A percentile compares a stretch with the other conserved stretches of the same genome.
These are phyloP conservation scores for Drosophila lutescens DNA, from an alignment of 2,888 invertebrate genomes.

Conservation along the genomic window DNA sequence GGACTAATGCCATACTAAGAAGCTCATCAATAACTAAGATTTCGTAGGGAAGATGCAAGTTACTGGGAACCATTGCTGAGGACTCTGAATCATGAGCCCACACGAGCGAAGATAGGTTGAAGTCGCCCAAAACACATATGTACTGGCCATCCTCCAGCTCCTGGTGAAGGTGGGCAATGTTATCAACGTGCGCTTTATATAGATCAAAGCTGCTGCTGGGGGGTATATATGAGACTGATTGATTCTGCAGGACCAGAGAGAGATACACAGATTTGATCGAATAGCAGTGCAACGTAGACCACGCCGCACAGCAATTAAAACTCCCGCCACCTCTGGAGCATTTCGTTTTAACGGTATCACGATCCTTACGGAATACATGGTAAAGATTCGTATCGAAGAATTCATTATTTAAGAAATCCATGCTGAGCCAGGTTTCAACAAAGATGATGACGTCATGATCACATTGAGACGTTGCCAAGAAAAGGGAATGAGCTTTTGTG, in stretches of 20 bases:
- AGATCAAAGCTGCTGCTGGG: too few species aligned
- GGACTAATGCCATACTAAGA: background rate
- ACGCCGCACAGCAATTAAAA: slow-evolving; percentile 1
- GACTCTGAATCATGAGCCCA: background rate
- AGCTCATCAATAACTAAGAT: background rate
- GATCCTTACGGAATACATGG: background rate
- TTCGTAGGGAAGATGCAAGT: background rate
- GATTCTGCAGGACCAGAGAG: too few species aligned
- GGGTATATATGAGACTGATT: too few species aligned
- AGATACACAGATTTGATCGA: too few species aligned
- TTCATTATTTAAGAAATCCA: background rate
- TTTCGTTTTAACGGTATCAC: background rate
- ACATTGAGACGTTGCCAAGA: background rate
- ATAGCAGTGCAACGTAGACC: background rate
- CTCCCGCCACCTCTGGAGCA: background rate
- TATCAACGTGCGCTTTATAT: too few species aligned
- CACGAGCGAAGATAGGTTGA: too few species aligned
- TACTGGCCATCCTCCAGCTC: too few species aligned
- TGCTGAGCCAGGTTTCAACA: slow-evolving; percentile 3
- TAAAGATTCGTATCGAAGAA: background rate
- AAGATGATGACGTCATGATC: background rate
- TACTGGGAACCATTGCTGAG: background rate
- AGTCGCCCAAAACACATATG: too few species aligned
- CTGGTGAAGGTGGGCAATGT: too few species aligned
- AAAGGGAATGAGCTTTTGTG: too few species aligned